Percentiles rank a stretch among this genome's conserved stretches.
phyloP scores from a whole-genome alignment of 2,113 vertebrate species.

The Coregonus clupeaformis region DNA sequence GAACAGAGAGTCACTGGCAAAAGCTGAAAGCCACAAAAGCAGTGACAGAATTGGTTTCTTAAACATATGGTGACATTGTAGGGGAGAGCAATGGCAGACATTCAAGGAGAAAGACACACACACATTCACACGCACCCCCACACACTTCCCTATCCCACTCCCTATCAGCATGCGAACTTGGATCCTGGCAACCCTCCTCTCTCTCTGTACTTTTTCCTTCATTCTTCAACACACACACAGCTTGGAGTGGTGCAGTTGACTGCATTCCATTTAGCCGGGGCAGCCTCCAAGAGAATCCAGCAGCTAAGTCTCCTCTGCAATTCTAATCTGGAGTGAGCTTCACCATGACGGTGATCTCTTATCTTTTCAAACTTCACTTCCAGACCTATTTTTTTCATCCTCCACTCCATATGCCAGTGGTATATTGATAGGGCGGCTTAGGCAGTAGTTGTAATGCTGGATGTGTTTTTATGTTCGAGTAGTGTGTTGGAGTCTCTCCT shows the following conservation, averaged over 20 bases:
- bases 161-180: background rate
- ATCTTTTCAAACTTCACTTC: slow-evolving; percentile 23
- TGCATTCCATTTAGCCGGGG: slow-evolving; percentile 31
- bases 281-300: slow-evolving; percentile 28
- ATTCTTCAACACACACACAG: slow-evolving; percentile 17
- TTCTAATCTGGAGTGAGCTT: slow-evolving; percentile 40
- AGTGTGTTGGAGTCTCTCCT: too few relatives aligned
- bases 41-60: background rate
- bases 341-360: slow-evolving; percentile 38
- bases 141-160: too few relatives aligned
- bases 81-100: too few relatives aligned
- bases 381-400: slow-evolving; percentile 9
- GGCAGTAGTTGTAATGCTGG: too few relatives aligned
- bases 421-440: background rate
- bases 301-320: slow-evolving; percentile 26
- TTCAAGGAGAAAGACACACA: slow-evolving; percentile 9
- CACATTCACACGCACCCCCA: background rate
- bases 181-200: background rate
- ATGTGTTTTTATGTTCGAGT: background rate
- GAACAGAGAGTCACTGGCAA: slow-evolving; percentile 10
- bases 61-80: slow-evolving; percentile 13
- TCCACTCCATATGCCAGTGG: background rate
- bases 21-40: slow-evolving; percentile 13
- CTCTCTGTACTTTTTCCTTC: background rate
- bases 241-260: slow-evolving; percentile 31